A percentile compares a stretch with the other conserved stretches of the same genome.
These are phyloP conservation scores for Amorpha juglandis DNA, from an alignment of 2,888 invertebrate species.

Conservation along the genomic window DNA sequence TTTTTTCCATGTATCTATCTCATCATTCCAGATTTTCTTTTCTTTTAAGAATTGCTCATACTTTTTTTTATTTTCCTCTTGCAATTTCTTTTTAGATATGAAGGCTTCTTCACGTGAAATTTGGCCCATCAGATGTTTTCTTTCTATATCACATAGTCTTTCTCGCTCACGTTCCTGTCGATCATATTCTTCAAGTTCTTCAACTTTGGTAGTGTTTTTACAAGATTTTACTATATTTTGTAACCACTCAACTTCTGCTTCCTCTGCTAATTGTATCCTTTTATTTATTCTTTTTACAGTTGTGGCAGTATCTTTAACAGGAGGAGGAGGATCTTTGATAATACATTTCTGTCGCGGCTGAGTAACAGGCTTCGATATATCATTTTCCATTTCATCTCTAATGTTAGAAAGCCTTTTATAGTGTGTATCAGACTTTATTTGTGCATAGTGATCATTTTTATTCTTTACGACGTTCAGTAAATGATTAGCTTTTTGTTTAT, in stretches of 20 bases:
- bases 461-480: constrained; percentile 63
- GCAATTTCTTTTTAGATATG: constrained; percentile 79
- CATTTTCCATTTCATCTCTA: constrained; percentile 55
- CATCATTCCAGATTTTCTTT: constrained; percentile 71
- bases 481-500: constrained; percentile 62
- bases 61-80: constrained; percentile 77
- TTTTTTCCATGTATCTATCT: constrained; percentile 80
- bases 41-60: constrained; percentile 79
- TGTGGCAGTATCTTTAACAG: constrained; percentile 77
- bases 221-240: constrained; percentile 76
- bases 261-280: constrained; percentile 61
- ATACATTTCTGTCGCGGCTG: constrained; percentile 46
- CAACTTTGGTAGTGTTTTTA: constrained; percentile 66
- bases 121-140: constrained; percentile 84
- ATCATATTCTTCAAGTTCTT: constrained; percentile 72
- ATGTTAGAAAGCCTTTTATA: constrained; percentile 51
- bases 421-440: constrained; percentile 58
- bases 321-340: constrained; percentile 40
- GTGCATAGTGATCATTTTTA: constrained; percentile 57
- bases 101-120: constrained; percentile 85
- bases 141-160: constrained; percentile 81
- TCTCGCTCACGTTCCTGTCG: constrained; percentile 76
- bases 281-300: constrained; percentile 81
- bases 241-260: constrained; percentile 79
- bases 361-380: constrained; percentile 42